phyloP scores from a whole-genome alignment of 2,113 vertebrate species.

The Tympanuchus pallidicinctus region DNA sequence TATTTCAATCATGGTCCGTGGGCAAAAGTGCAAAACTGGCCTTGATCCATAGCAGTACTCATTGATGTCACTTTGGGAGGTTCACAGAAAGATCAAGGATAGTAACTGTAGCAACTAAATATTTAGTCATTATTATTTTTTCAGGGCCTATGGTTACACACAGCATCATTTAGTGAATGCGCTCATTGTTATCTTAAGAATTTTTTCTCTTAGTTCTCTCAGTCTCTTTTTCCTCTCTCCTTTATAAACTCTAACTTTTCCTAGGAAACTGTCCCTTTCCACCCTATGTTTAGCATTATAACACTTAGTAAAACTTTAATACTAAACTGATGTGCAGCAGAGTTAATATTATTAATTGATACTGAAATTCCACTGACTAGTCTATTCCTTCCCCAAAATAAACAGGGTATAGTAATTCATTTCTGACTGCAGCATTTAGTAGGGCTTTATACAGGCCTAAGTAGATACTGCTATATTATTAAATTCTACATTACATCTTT shows the following conservation, averaged over 20 bases:
- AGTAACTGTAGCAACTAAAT: conserved; percentile 71
- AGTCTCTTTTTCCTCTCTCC: background rate
- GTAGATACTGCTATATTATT: background rate
- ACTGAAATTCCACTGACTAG: background rate
- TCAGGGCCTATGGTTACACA: conserved; percentile 27
- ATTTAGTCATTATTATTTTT: conserved; percentile 66
- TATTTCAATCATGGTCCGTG: conserved; percentile 39
- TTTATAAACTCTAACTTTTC: background rate
- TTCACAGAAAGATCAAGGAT: conserved; percentile 58
- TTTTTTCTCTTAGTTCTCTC: background rate
- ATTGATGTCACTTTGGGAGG: conserved; percentile 29
- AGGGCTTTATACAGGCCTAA: background rate
- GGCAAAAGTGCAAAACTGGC: conserved; percentile 38
- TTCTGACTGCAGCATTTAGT: background rate
- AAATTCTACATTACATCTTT: background rate
- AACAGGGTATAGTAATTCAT: background rate
- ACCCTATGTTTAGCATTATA: background rate
- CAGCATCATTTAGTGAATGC: background rate
- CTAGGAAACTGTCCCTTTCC: background rate
- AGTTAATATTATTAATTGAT: background rate
- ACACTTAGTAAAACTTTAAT: background rate
- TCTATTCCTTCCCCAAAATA: background rate
- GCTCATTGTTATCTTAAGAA: background rate
- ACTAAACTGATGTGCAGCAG: background rate
- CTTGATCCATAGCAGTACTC: conserved; percentile 9